Percentiles rank a stretch among this genome's conserved stretches.
These are phyloP conservation scores for pig (Sus scrofa) DNA, from an alignment of 2,113 vertebrate genomes.

Conservation along the genomic window DNA sequence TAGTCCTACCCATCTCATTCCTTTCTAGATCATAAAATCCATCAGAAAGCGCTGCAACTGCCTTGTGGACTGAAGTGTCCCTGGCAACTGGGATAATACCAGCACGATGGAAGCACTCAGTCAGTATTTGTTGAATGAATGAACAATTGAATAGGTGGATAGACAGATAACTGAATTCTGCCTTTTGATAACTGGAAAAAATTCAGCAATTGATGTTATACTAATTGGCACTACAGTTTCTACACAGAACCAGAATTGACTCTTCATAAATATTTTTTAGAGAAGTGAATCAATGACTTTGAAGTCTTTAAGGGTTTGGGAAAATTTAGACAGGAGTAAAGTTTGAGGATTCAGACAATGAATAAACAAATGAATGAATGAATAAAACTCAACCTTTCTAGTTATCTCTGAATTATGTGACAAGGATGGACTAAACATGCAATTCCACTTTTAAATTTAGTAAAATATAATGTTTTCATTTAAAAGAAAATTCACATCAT, in stretches of 20 bases:
- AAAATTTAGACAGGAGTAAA: not conserved
- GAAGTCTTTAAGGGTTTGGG: slow-evolving; percentile 6
- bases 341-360: not conserved
- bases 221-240: not conserved
- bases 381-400: slow-evolving; percentile 12
- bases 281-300: slow-evolving; percentile 29
- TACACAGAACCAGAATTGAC: not conserved
- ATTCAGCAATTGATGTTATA: not conserved
- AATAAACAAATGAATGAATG: not conserved
- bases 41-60: not conserved
- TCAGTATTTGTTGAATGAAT: slow-evolving; percentile 48
- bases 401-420: slow-evolving; percentile 31
- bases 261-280: slow-evolving; percentile 11
- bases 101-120: not conserved
- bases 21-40: not conserved
- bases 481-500: not conserved
- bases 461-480: not conserved
- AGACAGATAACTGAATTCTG: not conserved
- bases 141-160: not conserved
- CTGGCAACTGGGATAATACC: not conserved
- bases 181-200: not conserved
- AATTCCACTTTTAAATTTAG: slow-evolving; percentile 24
- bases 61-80: not conserved
- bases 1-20: not conserved
- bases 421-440: not conserved